These are phyloP conservation scores for Hyles euphorbiae DNA, from an alignment of 1,140 invertebrate genomes.

Conservation along the genomic window DNA sequence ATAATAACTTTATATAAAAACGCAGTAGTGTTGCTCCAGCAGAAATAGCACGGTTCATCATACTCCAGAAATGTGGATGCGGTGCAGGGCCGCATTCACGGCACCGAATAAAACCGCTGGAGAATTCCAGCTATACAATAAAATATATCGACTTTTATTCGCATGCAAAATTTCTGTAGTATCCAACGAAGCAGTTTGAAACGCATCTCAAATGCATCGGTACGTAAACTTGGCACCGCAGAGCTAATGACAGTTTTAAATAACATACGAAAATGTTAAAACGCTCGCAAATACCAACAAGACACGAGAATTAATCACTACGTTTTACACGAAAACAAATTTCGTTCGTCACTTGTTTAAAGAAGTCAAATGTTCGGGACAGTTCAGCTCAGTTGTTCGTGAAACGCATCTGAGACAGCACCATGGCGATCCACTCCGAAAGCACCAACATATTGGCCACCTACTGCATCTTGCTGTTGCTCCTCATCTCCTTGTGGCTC, in stretches of 20 bases:
- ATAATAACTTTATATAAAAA: neutral
- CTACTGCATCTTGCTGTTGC: slow-evolving; percentile 55
- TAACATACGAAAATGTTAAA: slow-evolving; percentile 6
- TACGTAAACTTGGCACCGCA: slow-evolving; percentile 3
- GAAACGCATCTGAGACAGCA: slow-evolving; percentile 27
- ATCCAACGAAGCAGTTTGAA: neutral
- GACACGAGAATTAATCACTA: slow-evolving; percentile 52
- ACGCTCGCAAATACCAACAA: slow-evolving; percentile 17
- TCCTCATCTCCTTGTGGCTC: slow-evolving; percentile 56
- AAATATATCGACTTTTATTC: neutral
- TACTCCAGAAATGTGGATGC: slow-evolving; percentile 57
- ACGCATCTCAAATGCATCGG: slow-evolving; percentile 1
- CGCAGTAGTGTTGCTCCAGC: slow-evolving; percentile 38
- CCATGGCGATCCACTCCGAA: slow-evolving; percentile 47
- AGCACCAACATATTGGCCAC: slow-evolving; percentile 55
- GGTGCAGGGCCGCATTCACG: slow-evolving; percentile 42
- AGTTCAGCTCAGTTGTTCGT: slow-evolving; percentile 31
- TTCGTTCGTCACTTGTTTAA: slow-evolving; percentile 31
- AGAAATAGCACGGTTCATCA: slow-evolving; percentile 58
- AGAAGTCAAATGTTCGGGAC: too few species aligned
- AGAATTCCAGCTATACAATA: slow-evolving; percentile 27
- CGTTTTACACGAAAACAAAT: slow-evolving; percentile 41
- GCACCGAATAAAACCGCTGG: slow-evolving; percentile 18
- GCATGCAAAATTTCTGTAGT: neutral
- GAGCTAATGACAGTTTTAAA: neutral